Evolutionary conservation across 2,113 vertebrate genomes (phyloP), one percentile per base, ranked within the genome.

Genomic region (Saguinus imperator): DNA sequence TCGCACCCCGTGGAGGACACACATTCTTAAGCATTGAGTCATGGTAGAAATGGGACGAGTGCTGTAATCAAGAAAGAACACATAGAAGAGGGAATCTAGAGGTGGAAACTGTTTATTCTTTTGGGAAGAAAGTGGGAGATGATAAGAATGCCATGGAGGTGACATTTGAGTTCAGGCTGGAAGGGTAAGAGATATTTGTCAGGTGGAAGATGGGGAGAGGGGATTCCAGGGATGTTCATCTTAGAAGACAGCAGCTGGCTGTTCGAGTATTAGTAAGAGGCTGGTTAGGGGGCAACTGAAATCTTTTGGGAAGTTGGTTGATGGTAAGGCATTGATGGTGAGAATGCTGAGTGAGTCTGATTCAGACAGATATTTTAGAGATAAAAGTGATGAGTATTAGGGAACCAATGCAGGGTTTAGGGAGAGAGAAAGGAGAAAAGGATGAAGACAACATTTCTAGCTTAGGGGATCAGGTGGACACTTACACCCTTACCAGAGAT

Each of bases 1-100:
- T 29, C 27, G 13, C 0, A 0, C 27, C 27, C 0, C 2, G 27
- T 29, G 12, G 5, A 45, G 20, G 23, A 16, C 35, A 91, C 12
- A 17, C 11, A 45, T 18, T 21, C 1, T 13, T 21, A 40, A 57
- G n/a, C 61, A 57, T 37, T 5, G n/a, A 25, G 21, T n/a, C 9
- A 1, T 21, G 79, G 40, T 11, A 70, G 66, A 83, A 76, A 6
- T 0, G 1, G 37, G 20, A 1, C 4, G 35, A 25, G 43, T 21
- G 1, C 21, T 18, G 5, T 0, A 35, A 50, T 50, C n/a, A 40
- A 52, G 73, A 87, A 11, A 55, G 81, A 88, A 57, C 2, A n/a
- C 35, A 20, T 13, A 13, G 20, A 5, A 4, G 35, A 58, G 27
- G 23, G 23, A 9, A 3, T n/a, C 18, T 37, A 4, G 27, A n/a